phyloP scores from a whole-genome alignment of 2,113 vertebrate genomes.

The Strigops habroptila region DNA sequence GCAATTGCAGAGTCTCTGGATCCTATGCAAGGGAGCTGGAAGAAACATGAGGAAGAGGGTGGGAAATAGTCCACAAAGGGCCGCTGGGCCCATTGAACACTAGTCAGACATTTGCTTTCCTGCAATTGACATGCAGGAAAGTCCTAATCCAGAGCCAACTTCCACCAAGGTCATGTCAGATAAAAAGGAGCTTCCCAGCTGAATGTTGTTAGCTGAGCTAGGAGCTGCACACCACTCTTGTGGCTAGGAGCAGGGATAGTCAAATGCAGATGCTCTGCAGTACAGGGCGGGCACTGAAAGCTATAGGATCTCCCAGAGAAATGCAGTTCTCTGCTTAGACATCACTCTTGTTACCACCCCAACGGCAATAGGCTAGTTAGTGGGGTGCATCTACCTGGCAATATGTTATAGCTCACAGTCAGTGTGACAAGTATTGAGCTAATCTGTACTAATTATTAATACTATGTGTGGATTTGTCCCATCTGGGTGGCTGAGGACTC shows the following conservation, averaged over 20 bases:
- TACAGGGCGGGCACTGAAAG: not conserved
- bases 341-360: not conserved
- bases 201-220: not conserved
- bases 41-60: not conserved
- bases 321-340: not conserved
- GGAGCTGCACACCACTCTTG: not conserved
- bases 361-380: not conserved
- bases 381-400: not conserved
- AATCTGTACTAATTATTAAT: not conserved
- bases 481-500: not conserved
- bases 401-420: rapidly evolving
- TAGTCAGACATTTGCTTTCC: not conserved
- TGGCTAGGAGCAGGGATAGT: not conserved
- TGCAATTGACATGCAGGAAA: rapidly evolving
- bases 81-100: not conserved
- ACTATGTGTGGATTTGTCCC: not conserved
- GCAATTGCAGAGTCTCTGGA: not conserved
- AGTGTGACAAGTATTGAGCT: not conserved
- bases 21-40: not conserved
- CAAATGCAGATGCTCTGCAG: not conserved
- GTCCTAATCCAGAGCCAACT: not conserved
- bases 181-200: not conserved
- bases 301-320: not conserved
- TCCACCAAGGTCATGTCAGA: not conserved
- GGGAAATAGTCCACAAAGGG: not conserved